Evolutionary conservation across 2,797 vertebrate genomes (phyloP), one percentile per base, ranked within the genome.

Genomic region (Vultur gryphus): DNA sequence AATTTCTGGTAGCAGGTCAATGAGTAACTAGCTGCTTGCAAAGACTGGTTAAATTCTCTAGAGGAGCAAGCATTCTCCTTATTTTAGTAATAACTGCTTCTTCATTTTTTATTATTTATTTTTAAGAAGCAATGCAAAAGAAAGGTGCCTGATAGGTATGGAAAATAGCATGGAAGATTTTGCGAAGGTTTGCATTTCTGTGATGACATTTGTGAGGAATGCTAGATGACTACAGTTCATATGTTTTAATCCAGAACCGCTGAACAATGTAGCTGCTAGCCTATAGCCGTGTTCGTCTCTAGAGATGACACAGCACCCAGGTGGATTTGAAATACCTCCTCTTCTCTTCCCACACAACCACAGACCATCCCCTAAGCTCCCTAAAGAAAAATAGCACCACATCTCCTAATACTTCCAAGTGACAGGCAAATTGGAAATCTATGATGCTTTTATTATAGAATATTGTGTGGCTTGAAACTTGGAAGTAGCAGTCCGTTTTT

Each of bases 371-470:
- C 51, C 64, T 70, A 4, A 84, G 66, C 58, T 94, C 51, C 84
- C 24, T 62, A 6, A 59, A 66, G 73, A 95, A 72, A 94, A 90
- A 92, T 70, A 73, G 43, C 3, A 0, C 73, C 87, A 14, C 10
- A 37, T 89, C 64, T 90, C 89, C 67, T 84, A 58, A 94, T 93
- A 31, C 73, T 82, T 95, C 33, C 51, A 39, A 52, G 77, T 87
- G 94, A 87, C 94, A 95, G 84, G 85, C 37, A 88, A 93, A 97
- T 91, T 84, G 90, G 90, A 94, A 93, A 96, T 95, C 92, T 73
- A 55, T 93, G 83, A 87, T 89, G 39, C 81, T 93, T 94, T 95
- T 96, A 91, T 94, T 93, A 83, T 48, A 91, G 76, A 76, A 90
- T 90, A 90, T 89, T 48, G 41, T 70, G 49, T 44, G 37, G 16